Base-by-base conservation (phyloP, 2,888 invertebrate genomes). In the Ethmia dodecea region DNA sequence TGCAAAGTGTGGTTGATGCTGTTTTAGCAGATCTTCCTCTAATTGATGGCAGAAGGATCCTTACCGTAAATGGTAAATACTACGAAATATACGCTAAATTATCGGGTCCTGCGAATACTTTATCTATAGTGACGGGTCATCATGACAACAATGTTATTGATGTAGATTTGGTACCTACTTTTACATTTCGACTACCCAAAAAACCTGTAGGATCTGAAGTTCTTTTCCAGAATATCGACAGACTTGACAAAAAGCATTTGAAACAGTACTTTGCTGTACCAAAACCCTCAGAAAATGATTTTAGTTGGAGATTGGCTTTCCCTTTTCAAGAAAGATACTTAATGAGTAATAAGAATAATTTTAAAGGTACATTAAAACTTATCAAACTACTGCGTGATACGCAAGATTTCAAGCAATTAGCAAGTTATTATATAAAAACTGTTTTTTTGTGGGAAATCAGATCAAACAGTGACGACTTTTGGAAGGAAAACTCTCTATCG, bases 401-500 rank as follows among this genome's bases (percentile, higher is more conserved):
- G 5, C 74, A 76, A 51, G 66, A 64, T 12, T 75, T 76, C 37
- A 52, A 65, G 20, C 60, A 63, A 45, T 34, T 76, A 16, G 70
- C 69, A n/a, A 76, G 76, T 41, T 76, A 75, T 43, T 71, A 60
- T 30, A 75, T 76, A 33, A 75, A 76, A 55, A 68, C 75, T 3
- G 41, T 76, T 40, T 74, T 74, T 60, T 49, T 76, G 29, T 74
- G 71, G 71, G 74, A 73, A 55, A 51, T 59, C 20, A 28, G 45
- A 20, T 41, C 43, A 30, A 53, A 52, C 3, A 38, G 46, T n/a
- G 45, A 55, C 6, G 36, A 42, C 6, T 71, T 72, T 47, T 75
- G 76, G 73, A 57, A 46, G 38, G 55, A 44, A 2, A 64, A 59
- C 8, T 70, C 73, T 1, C 40, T 76, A 10, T 52, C 56, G 1